Evolutionary conservation across 2,113 vertebrate genomes (phyloP), one percentile per base, ranked within the genome.

Genomic region (Semnopithecus entellus): DNA sequence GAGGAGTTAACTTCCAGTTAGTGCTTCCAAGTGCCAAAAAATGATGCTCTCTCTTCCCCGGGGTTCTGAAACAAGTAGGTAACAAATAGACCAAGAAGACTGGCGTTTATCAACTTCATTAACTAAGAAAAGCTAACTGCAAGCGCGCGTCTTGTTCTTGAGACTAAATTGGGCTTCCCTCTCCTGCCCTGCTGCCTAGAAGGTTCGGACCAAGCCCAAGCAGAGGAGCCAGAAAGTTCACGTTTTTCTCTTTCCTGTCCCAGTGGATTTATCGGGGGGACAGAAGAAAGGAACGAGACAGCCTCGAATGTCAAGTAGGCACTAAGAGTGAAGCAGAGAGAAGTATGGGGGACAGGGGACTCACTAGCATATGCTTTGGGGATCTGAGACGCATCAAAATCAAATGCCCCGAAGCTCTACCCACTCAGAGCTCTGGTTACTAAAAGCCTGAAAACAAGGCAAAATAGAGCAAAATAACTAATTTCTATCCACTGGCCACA

Each of bases 11-110:
- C 52, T 57, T 68, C 30, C 61, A 75, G 86, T 66, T 61, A 23
- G 22, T 22, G 25, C 81, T 89, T 93, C n/a, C 55, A 76, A 76
- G 59, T 14, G 79, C 52, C 57, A 85, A 82, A 86, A 12, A 59
- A 66, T 50, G 48, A 91, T 12, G 14, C 23, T 30, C 8, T 27
- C 9, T 73, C 55, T 81, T 59, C 30, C 20, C 43, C 22, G 52
- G 4, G 48, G 61, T 88, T 91, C 68, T 25, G 23, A 88, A 88
- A 92, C 25, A 23, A 61, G 55, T 6, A 38, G 20, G 43, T 72
- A 85, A 78, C 17, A 59, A 40, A 72, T 9, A 48, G 52, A 52
- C 52, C 55, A 72, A 12, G 8, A 70, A 90, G 35, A 59, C 8
- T 61, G 16, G 35, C 40, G 78, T 70, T 87, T 32, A 68, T 12